These are phyloP conservation scores for Hemithea aestivaria DNA, from an alignment of 2,888 invertebrate species.

Conservation along the genomic window DNA sequence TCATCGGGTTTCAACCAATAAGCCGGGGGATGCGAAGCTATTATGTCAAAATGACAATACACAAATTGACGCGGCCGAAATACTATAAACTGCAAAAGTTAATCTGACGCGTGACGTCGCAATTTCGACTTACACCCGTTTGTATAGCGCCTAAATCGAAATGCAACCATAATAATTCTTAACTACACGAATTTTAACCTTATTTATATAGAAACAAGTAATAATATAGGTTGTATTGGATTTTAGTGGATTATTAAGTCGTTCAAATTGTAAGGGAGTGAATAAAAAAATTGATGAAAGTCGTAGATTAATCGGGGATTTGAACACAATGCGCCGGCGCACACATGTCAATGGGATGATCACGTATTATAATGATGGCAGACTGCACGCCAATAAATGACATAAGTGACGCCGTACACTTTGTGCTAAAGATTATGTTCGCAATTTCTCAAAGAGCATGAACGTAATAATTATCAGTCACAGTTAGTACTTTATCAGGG, in stretches of 20 bases:
- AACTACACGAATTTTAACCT: too few relatives aligned
- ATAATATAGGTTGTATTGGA: background rate
- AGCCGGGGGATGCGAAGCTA: constrained; percentile 70
- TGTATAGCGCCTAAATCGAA: too few relatives aligned
- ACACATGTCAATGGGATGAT: constrained; percentile 58
- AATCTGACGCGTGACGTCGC: constrained; percentile 28
- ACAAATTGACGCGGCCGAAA: constrained; percentile 76
- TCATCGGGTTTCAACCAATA: constrained; percentile 74
- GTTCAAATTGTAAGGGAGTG: constrained; percentile 62
- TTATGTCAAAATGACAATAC: constrained; percentile 78
- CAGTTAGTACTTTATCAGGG: too few relatives aligned
- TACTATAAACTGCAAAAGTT: constrained; percentile 73
- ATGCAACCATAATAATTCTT: too few relatives aligned
- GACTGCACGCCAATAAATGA: too few relatives aligned
- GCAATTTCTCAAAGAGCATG: too few relatives aligned
- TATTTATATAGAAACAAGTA: too few relatives aligned
- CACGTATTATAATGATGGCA: constrained; percentile 32
- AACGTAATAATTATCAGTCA: too few relatives aligned
- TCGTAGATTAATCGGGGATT: constrained; percentile 77
- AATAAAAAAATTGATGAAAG: constrained; percentile 74
- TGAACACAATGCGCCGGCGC: constrained; percentile 60
- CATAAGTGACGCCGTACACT: too few relatives aligned
- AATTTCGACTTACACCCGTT: constrained; percentile 19
- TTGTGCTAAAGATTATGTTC: too few relatives aligned
- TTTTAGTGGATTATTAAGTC: constrained; percentile 44